These are phyloP conservation scores for Myrmophylax atrothorax DNA, from an alignment of 2,113 vertebrate species.

Conservation along the genomic window DNA sequence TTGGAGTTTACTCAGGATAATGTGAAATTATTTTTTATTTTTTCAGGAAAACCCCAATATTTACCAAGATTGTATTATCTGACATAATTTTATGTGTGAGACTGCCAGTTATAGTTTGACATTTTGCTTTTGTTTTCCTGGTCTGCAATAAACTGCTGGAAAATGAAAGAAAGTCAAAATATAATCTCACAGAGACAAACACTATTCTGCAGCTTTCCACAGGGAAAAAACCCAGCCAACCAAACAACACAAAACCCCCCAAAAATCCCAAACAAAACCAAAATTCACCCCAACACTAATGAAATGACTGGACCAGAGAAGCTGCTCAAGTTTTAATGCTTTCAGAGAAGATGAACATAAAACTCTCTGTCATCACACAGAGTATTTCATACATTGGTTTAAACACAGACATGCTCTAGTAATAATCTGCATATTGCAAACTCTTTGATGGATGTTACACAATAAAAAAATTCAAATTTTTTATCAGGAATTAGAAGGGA, in stretches of 20 bases:
- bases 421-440: constrained; percentile 3
- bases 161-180: constrained; percentile 35
- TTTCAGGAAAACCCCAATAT: neutral
- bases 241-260: no score
- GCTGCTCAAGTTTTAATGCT: neutral
- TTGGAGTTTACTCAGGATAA: neutral
- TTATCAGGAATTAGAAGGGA: neutral
- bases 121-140: neutral
- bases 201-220: neutral
- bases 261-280: neutral
- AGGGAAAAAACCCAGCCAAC: neutral
- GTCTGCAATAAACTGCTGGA: constrained; percentile 24
- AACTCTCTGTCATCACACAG: neutral
- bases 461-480: neutral
- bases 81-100: neutral
- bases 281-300: accelerated
- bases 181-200: neutral
- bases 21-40: neutral
- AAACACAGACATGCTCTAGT: neutral
- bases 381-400: constrained; percentile 1
- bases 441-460: neutral
- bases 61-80: neutral
- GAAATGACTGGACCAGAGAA: constrained; percentile 6
- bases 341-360: neutral
- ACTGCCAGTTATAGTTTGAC: neutral